These are phyloP conservation scores for Nyleta sp. DNA, from an alignment of 2,888 invertebrate species.

Conservation along the genomic window DNA sequence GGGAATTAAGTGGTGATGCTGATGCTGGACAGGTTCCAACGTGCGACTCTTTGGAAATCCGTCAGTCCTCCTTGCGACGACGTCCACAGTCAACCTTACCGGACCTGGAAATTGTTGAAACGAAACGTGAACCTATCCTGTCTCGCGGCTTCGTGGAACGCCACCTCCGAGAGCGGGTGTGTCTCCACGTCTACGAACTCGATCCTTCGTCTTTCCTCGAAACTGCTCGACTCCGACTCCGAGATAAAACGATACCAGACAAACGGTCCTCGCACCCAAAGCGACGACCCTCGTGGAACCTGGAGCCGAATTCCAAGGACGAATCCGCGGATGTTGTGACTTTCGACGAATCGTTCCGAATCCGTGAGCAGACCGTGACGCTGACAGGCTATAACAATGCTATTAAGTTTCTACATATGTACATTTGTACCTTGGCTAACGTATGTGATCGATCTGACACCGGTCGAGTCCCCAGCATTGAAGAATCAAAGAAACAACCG, in stretches of 20 bases:
- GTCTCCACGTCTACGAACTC: constrained; percentile 21
- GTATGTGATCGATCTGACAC: constrained; percentile 76
- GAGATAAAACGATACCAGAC: too few species aligned
- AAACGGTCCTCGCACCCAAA: too few species aligned
- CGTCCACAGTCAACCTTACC: too few species aligned
- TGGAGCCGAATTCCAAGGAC: background rate
- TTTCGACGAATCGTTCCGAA: constrained; percentile 44
- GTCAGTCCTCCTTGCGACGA: too few species aligned
- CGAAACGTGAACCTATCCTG: constrained; percentile 16
- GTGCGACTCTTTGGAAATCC: too few species aligned
- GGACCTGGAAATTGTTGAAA: background rate
- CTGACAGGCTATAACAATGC: constrained; percentile 77
- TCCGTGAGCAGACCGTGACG: constrained; percentile 67
- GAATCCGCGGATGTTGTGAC: constrained; percentile 11
- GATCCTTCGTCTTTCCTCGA: constrained; percentile 16
- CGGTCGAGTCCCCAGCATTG: constrained; percentile 73
- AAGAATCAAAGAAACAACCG: constrained; percentile 13
- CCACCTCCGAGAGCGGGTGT: constrained; percentile 21
- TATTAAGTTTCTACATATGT: constrained; percentile 78
- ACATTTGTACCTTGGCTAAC: constrained; percentile 82
- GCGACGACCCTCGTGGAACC: too few species aligned
- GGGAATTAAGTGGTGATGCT: too few species aligned
- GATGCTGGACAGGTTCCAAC: too few species aligned
- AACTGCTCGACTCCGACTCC: too few species aligned
- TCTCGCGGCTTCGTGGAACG: constrained; percentile 20